Conservation (phyloP, 2,888 invertebrate genomes). For the Dynastes tityus region DNA sequence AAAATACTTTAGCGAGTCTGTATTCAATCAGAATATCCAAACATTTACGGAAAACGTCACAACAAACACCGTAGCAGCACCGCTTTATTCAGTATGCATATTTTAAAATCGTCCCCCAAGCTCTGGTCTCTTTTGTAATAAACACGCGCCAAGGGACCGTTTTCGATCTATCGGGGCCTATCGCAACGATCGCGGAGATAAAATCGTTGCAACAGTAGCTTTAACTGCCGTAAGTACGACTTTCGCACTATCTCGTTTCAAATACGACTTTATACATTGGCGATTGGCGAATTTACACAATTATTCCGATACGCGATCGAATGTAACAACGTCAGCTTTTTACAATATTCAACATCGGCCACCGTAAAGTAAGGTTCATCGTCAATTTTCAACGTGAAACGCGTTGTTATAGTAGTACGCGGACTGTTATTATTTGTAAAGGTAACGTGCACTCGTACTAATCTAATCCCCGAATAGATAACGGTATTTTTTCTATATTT, state of each 20-base stretch:
- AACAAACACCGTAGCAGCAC: conserved; percentile 62
- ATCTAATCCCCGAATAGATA: conserved; percentile 32
- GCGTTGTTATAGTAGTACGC: background rate
- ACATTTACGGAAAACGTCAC: conserved; percentile 68
- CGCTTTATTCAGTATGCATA: conserved; percentile 61
- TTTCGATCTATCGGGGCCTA: background rate
- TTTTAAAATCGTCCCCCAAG: conserved; percentile 55
- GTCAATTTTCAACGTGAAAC: background rate
- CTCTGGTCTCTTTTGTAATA: conserved; percentile 22
- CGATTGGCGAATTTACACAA: conserved; percentile 35
- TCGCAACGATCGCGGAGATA: background rate
- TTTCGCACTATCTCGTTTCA: background rate
- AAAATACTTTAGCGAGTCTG: conserved; percentile 63
- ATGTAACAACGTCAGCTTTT: background rate
- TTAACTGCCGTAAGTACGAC: background rate
- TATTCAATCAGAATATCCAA: conserved; percentile 68
- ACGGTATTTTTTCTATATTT: conserved; percentile 26
- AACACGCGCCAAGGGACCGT: conserved; percentile 12
- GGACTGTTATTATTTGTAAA: conserved; percentile 14
- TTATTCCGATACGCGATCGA: conserved; percentile 1
- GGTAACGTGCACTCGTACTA: conserved; percentile 28
- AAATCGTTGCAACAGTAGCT: background rate
- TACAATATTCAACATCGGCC: background rate
- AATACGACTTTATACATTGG: conserved; percentile 12
- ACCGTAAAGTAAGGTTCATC: background rate